Evolutionary conservation across 2,113 vertebrate genomes (phyloP).

Genomic region (Amia ocellicauda): DNA sequence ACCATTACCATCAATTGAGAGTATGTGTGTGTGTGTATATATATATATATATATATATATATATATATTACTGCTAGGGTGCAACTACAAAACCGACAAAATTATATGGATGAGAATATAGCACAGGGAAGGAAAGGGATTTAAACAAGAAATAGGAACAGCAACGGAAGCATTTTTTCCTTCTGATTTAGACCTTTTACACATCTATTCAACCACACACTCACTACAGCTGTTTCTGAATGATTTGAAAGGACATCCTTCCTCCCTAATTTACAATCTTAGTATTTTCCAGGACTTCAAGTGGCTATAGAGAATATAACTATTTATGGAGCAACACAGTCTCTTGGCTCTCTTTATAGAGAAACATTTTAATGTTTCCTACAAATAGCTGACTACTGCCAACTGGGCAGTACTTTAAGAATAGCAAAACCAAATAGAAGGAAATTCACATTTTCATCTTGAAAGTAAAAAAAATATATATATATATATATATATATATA

Average conservation of each 20-base stretch:
- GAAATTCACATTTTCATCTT: no score
- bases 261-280: slow-evolving; percentile 3
- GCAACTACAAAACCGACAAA: no score
- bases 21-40: no score
- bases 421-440: no score
- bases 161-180: background rate
- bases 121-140: no score
- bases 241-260: slow-evolving; percentile 16
- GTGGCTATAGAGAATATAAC: background rate
- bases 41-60: no score
- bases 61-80: no score
- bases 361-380: slow-evolving; percentile 6
- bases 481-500: background rate
- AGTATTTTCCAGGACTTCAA: slow-evolving; percentile 9
- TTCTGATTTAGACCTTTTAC: background rate
- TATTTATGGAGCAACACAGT: slow-evolving; percentile 5
- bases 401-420: background rate
- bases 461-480: background rate
- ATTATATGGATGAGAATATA: no score
- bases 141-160: no score
- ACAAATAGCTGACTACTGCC: background rate
- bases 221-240: background rate
- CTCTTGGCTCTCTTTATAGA: background rate
- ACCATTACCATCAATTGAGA: no score
- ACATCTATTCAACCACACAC: background rate